Evolutionary conservation across 2,113 vertebrate species (phyloP).

Genomic region (Colius striatus): DNA sequence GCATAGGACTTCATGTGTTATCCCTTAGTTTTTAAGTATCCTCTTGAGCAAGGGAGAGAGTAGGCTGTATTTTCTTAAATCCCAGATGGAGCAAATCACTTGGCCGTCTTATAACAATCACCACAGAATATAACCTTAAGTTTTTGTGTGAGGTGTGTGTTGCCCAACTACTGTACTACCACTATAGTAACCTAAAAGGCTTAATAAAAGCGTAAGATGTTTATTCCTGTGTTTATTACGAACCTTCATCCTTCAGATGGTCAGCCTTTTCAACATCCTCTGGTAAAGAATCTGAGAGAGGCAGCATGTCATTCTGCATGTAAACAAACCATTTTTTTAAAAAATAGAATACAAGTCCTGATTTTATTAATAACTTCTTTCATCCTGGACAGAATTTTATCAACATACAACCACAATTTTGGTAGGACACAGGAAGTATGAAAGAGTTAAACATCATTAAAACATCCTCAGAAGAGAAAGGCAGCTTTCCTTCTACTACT

Average conservation of each 20-base stretch:
- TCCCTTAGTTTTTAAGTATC: not conserved
- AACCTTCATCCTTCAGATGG: conserved; percentile 96
- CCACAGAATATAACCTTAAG: not conserved
- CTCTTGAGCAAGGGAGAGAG: not conserved
- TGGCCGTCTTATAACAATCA: not conserved
- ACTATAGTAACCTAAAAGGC: not conserved
- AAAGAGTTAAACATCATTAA: not conserved
- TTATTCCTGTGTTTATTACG: conserved; percentile 9
- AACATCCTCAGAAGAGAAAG: not conserved
- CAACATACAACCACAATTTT: not conserved
- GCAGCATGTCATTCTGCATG: conserved; percentile 85
- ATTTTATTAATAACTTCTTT: not conserved
- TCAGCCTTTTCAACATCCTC: conserved; percentile 90
- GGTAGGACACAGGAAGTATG: not conserved
- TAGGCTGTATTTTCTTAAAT: not conserved
- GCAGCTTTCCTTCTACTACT: not conserved
- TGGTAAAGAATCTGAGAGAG: conserved; percentile 82
- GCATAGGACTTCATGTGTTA: not conserved
- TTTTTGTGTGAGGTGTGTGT: not conserved
- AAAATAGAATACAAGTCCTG: not conserved
- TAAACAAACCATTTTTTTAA: not conserved
- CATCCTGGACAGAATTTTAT: not conserved
- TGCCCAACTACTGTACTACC: not conserved
- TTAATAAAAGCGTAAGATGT: not conserved
- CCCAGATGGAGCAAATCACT: not conserved